These are phyloP conservation scores for Cyanistes caeruleus DNA, from an alignment of 2,113 vertebrate species.

Conservation along the genomic window DNA sequence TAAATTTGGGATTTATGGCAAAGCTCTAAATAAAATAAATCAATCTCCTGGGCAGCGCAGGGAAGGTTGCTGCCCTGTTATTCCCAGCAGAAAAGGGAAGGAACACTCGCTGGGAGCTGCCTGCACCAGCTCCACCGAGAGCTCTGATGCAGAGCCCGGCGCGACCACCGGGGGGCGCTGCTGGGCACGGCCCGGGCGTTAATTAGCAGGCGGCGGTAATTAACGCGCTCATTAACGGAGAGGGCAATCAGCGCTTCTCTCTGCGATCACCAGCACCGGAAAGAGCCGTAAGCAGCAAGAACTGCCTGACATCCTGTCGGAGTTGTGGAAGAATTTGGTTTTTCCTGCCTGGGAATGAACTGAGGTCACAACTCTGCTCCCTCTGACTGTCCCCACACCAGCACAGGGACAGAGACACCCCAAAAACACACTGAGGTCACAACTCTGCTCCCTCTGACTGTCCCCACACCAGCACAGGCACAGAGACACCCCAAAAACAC, in stretches of 20 bases:
- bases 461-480: no score
- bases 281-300: neutral
- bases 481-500: no score
- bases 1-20: neutral
- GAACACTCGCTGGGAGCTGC: no score
- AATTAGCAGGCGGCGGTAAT: no score
- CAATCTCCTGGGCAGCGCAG: neutral
- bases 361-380: rapidly evolving
- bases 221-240: neutral
- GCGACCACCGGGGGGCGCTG: neutral
- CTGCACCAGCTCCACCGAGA: no score
- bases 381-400: no score
- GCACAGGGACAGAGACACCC: no score
- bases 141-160: neutral
- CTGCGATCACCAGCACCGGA: neutral
- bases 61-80: no score
- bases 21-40: neutral
- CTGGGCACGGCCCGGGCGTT: neutral
- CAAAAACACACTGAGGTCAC: no score
- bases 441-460: no score
- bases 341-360: neutral
- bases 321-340: rapidly evolving
- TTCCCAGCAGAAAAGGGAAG: no score
- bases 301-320: no score
- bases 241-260: neutral